A percentile compares a stretch with the other conserved stretches of the same genome.
These are phyloP conservation scores for Aphelocoma coerulescens DNA, from an alignment of 2,113 vertebrate species.

Conservation along the genomic window DNA sequence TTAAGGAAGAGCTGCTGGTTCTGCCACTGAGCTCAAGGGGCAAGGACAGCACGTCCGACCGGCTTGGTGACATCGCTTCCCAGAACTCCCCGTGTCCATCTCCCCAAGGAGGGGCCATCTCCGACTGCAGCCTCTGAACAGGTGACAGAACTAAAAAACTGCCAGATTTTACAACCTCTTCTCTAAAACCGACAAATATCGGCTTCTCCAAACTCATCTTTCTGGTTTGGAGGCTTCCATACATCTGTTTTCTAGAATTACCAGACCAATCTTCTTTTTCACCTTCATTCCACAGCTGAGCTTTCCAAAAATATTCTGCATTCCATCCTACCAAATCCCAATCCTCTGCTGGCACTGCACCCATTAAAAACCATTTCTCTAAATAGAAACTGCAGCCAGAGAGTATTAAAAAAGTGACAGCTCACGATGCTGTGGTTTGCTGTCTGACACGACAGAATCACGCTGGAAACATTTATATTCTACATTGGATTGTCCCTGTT, in stretches of 20 bases:
- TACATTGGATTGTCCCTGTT: not conserved
- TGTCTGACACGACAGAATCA: not conserved
- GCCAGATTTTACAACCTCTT: not conserved
- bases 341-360: not conserved
- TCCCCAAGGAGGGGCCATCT: not conserved
- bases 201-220: not conserved
- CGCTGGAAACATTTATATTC: not conserved
- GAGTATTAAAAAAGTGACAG: not conserved
- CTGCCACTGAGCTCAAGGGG: not conserved
- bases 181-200: not conserved
- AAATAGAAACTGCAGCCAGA: not conserved
- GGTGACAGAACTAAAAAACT: not conserved
- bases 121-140: accelerated
- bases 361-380: not conserved
- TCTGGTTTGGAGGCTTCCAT: accelerated
- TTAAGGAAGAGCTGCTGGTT: not conserved
- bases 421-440: not conserved
- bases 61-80: not conserved
- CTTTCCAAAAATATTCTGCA: not conserved
- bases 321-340: not conserved
- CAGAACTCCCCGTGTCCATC: not conserved
- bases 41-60: not conserved
- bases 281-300: not conserved
- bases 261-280: not conserved
- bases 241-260: accelerated